Evolutionary conservation across 2,113 vertebrate genomes (phyloP).

Genomic region (Hiodon tergisus): DNA sequence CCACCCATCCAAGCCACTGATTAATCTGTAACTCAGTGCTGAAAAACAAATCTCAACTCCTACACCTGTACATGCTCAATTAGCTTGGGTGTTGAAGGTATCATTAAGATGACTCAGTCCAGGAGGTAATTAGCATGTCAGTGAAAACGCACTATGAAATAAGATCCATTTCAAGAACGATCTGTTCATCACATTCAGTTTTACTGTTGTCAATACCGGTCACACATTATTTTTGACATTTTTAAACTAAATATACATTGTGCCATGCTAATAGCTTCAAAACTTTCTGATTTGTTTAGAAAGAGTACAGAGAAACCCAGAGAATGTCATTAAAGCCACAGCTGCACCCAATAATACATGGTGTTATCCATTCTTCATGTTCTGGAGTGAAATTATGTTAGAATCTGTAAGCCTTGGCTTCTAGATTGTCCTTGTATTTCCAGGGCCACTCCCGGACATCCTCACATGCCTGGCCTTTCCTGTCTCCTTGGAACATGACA

Average conservation of each 20-base stretch:
- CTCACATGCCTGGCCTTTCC: not conserved
- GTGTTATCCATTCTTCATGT: too few relatives aligned
- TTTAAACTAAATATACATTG: too few relatives aligned
- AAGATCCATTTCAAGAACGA: not conserved
- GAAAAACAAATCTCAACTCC: slow-evolving; percentile 1
- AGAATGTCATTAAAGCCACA: too few relatives aligned
- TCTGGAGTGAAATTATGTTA: too few relatives aligned
- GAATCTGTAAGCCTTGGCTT: too few relatives aligned
- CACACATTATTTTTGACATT: too few relatives aligned
- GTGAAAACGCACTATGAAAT: not conserved
- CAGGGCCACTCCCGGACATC: not conserved
- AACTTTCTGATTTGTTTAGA: too few relatives aligned
- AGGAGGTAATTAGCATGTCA: not conserved
- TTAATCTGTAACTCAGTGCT: not conserved
- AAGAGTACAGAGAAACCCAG: too few relatives aligned
- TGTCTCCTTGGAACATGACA: not conserved
- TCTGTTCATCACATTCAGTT: not conserved
- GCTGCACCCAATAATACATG: too few relatives aligned
- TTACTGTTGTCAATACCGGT: not conserved
- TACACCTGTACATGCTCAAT: not conserved
- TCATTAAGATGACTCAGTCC: not conserved
- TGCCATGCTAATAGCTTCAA: too few relatives aligned
- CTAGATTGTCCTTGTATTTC: too few relatives aligned
- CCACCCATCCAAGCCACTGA: not conserved
- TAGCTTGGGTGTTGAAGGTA: not conserved